phyloP scores from a whole-genome alignment of 2,797 vertebrate species.

The Heterohyrax brucei region DNA sequence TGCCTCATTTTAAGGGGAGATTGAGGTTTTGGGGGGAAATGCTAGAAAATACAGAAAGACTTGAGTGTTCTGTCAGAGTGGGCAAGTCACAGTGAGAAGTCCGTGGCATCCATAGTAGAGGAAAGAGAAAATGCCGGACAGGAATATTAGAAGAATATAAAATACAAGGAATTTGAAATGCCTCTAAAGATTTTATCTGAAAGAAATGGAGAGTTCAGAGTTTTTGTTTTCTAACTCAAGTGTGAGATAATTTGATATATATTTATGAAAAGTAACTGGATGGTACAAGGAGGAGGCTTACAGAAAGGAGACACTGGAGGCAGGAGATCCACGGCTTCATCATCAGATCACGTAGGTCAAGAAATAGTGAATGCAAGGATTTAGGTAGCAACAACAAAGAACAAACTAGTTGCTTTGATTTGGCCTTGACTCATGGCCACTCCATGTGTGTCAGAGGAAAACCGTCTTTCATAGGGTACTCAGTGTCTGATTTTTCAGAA shows the following conservation, averaged over 20 bases:
- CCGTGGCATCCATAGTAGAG: neutral
- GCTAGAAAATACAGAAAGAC: neutral
- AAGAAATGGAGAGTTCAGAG: neutral
- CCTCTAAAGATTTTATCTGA: neutral
- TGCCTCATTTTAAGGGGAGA: neutral
- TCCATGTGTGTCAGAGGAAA: too few relatives aligned
- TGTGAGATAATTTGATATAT: neutral
- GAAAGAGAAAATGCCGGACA: neutral
- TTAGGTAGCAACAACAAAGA: neutral
- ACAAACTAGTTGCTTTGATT: neutral
- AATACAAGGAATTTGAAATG: neutral
- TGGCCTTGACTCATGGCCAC: too few relatives aligned
- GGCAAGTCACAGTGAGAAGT: neutral
- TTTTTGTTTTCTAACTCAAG: neutral
- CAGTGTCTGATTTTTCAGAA: neutral
- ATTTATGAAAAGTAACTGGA: neutral
- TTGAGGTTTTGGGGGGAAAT: neutral
- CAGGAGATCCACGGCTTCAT: neutral
- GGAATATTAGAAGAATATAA: neutral
- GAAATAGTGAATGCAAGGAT: neutral
- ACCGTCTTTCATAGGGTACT: too few relatives aligned
- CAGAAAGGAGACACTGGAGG: neutral
- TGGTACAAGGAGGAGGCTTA: neutral
- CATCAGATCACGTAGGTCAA: neutral
- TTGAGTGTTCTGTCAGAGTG: neutral